Conservation (phyloP, 2,888 invertebrate species). For the Chrysodeixis includens region DNA sequence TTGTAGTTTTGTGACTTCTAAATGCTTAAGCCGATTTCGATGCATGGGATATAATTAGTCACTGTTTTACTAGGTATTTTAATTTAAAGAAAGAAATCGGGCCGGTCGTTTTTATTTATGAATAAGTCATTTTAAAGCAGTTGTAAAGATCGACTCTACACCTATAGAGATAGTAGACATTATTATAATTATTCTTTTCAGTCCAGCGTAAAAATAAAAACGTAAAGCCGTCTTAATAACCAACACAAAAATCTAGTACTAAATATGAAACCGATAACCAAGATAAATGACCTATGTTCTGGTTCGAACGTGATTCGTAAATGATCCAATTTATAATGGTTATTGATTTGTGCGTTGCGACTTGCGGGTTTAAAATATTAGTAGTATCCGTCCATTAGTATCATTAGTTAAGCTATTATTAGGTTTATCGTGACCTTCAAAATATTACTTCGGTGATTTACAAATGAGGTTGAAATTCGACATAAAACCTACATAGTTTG, state of each 20-base stretch:
- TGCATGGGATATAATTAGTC: too few species aligned
- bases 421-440: neutral
- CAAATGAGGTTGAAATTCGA: constrained; percentile 3
- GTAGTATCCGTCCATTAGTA: neutral
- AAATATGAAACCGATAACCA: neutral
- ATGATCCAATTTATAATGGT: neutral
- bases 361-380: neutral
- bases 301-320: neutral
- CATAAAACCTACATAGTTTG: constrained; percentile 28
- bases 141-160: too few species aligned
- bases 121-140: too few species aligned
- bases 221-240: neutral
- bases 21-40: too few species aligned
- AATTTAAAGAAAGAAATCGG: too few species aligned
- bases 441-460: neutral
- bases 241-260: neutral
- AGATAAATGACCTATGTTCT: neutral
- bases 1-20: too few species aligned
- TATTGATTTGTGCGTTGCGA: neutral
- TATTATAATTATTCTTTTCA: too few species aligned
- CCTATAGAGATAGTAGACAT: too few species aligned
- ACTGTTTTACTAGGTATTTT: too few species aligned
- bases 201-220: too few species aligned
- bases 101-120: too few species aligned
- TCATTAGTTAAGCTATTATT: neutral